Evolutionary conservation across 1,140 invertebrate species (phyloP).

Genomic region (Drosophila malerkotliana): DNA sequence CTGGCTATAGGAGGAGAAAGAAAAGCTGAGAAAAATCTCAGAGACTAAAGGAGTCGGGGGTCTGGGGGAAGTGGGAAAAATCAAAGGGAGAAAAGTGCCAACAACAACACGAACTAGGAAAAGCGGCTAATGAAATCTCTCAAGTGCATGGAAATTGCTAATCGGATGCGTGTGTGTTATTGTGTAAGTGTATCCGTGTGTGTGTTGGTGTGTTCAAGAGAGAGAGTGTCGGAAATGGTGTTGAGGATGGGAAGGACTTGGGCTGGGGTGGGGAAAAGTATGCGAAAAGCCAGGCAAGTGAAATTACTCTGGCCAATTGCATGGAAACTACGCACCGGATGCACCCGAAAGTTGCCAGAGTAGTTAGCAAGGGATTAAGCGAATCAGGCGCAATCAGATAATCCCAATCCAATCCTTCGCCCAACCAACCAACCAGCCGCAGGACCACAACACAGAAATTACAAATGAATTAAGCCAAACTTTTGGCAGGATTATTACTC

Average conservation of each 20-base stretch:
- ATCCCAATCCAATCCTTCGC: slow-evolving; percentile 6
- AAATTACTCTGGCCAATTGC: slow-evolving; percentile 78
- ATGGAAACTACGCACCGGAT: slow-evolving; percentile 65
- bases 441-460: slow-evolving; percentile 23
- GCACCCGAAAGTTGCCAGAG: slow-evolving; percentile 42
- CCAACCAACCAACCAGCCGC: background rate
- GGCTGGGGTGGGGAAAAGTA: background rate
- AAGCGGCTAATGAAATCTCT: slow-evolving; percentile 70
- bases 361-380: slow-evolving; percentile 58
- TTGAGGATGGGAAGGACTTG: background rate
- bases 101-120: slow-evolving; percentile 40
- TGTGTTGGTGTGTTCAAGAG: background rate
- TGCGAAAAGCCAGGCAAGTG: slow-evolving; percentile 30
- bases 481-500: slow-evolving; percentile 39
- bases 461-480: slow-evolving; percentile 48
- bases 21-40: slow-evolving; percentile 4
- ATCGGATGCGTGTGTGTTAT: slow-evolving; percentile 55
- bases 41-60: background rate
- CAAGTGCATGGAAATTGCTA: slow-evolving; percentile 78
- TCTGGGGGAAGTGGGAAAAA: slow-evolving; percentile 28
- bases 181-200: background rate
- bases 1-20: background rate
- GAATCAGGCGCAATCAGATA: slow-evolving; percentile 53
- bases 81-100: slow-evolving; percentile 25
- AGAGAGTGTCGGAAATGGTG: slow-evolving; percentile 23